Evolutionary conservation across 2,113 vertebrate genomes (phyloP).

Genomic region (Chelonoidis abingdonii): DNA sequence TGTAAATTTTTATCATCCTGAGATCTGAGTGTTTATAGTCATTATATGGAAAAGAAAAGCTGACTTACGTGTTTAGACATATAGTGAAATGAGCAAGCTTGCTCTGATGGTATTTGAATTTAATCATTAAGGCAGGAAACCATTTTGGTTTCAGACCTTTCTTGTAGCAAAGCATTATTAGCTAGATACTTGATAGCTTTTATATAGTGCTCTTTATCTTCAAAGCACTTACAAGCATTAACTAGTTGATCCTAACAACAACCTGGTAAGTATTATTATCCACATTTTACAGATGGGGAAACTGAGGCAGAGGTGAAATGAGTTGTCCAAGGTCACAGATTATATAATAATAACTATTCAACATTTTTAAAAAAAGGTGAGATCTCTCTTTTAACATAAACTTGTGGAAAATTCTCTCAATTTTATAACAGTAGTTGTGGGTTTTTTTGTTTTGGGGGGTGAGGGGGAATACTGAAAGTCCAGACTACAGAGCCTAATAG

Average conservation of each 20-base stretch:
- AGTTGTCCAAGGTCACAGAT: background rate
- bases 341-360: background rate
- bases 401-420: background rate
- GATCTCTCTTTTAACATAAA: background rate
- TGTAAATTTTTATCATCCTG: background rate
- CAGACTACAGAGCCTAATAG: background rate
- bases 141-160: background rate
- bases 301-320: background rate
- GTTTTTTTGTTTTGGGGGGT: background rate
- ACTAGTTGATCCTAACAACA: background rate
- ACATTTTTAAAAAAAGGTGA: background rate
- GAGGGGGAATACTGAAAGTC: background rate
- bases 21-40: background rate
- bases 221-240: background rate
- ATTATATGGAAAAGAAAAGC: background rate
- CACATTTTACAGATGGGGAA: background rate
- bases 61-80: background rate
- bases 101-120: background rate
- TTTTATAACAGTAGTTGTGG: background rate
- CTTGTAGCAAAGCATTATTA: background rate
- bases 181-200: background rate
- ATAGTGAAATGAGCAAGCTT: background rate
- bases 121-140: background rate
- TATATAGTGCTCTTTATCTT: background rate
- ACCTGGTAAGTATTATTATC: background rate